Conservation (phyloP, 2,797 vertebrate genomes). For the Poliocrania exsul region DNA sequence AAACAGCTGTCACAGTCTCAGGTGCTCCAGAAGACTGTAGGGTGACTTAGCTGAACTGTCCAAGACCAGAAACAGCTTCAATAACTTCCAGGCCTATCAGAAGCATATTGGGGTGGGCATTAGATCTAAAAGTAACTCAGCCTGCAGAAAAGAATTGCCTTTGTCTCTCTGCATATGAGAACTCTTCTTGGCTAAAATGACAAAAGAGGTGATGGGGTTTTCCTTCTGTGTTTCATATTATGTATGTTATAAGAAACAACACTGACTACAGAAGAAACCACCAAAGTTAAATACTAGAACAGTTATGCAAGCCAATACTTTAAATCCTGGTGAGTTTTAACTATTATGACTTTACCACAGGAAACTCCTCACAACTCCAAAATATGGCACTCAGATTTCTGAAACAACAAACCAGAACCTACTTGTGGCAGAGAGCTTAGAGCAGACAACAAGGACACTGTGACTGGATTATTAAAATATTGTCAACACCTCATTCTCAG, state of each 20-base stretch:
- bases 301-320: background rate
- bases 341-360: background rate
- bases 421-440: background rate
- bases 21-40: background rate
- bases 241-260: background rate
- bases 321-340: background rate
- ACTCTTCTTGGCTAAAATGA: background rate
- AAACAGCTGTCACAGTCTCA: background rate
- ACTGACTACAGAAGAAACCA: background rate
- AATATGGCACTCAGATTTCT: background rate
- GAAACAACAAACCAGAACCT: background rate
- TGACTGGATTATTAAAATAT: background rate
- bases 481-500: background rate
- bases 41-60: background rate
- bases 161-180: background rate
- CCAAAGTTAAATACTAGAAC: background rate
- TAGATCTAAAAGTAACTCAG: background rate
- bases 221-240: background rate
- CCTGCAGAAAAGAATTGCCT: background rate
- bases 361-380: background rate
- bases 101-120: background rate
- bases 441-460: background rate
- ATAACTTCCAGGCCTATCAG: background rate
- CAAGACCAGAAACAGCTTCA: background rate
- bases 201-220: fast-evolving